Conservation (phyloP, 2,797 vertebrate species). For the Tapirus indicus region DNA sequence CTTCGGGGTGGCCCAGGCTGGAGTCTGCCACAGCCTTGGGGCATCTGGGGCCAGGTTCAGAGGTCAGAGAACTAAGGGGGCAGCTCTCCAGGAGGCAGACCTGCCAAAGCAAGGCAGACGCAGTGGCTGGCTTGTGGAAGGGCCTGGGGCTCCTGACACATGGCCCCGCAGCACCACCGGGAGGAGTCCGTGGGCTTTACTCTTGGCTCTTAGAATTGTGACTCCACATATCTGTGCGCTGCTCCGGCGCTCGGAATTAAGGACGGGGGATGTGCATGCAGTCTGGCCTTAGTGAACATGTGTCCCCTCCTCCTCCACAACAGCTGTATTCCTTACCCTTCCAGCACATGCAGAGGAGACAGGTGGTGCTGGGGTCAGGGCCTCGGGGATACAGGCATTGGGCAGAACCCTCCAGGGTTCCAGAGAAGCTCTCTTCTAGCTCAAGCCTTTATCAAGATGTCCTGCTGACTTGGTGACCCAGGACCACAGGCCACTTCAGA, state of each 20-base stretch:
- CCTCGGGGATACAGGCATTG: fast-evolving
- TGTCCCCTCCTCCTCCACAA: background rate
- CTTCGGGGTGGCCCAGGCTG: background rate
- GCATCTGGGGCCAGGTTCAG: background rate
- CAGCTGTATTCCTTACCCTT: background rate
- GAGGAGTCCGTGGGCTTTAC: background rate
- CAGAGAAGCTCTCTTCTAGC: background rate
- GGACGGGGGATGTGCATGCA: background rate
- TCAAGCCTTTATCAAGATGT: background rate
- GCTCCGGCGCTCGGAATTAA: background rate
- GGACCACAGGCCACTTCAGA: background rate
- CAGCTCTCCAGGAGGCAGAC: background rate
- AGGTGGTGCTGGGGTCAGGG: background rate
- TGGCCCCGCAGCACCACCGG: fast-evolving
- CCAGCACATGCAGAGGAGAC: background rate
- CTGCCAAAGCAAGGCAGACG: fast-evolving
- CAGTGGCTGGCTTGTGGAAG: fast-evolving
- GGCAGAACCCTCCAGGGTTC: background rate
- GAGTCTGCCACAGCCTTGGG: background rate
- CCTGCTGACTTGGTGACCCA: background rate
- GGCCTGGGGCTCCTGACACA: fast-evolving
- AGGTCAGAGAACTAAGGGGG: background rate
- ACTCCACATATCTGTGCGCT: background rate
- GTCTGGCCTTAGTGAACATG: background rate
- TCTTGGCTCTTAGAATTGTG: background rate